phyloP scores from a whole-genome alignment of 2,113 vertebrate genomes.

The Varanus salvator region DNA sequence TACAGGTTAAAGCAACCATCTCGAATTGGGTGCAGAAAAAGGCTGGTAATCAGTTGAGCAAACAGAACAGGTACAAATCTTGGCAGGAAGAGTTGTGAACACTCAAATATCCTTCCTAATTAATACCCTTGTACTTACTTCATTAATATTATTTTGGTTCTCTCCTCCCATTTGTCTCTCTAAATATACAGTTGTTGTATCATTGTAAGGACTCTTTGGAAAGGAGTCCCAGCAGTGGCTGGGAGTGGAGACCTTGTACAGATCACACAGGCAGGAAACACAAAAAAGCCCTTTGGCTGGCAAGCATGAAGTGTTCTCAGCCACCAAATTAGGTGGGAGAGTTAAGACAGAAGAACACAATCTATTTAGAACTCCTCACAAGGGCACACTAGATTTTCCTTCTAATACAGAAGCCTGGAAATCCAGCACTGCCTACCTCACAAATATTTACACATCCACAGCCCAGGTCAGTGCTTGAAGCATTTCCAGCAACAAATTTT shows the following conservation, averaged over 20 bases:
- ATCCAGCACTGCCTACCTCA: slow-evolving; percentile 5
- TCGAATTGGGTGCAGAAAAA: not conserved
- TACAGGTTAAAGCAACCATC: not conserved
- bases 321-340: not conserved
- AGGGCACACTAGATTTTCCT: slow-evolving; percentile 54
- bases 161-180: not conserved
- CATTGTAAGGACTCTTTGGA: not conserved
- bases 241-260: not conserved
- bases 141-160: not conserved
- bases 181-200: not conserved
- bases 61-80: too few species aligned
- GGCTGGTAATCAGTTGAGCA: not conserved
- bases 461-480: rapidly evolving
- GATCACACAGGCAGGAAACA: not conserved
- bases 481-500: rapidly evolving
- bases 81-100: not conserved
- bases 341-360: not conserved
- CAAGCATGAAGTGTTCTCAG: too few species aligned
- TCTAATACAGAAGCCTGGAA: slow-evolving; percentile 16
- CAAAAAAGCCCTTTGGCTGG: not conserved
- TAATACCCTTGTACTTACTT: not conserved
- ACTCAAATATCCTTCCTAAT: not conserved
- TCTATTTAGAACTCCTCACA: slow-evolving; percentile 10
- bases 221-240: not conserved
- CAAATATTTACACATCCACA: slow-evolving; percentile 5